Evolutionary conservation across 2,797 vertebrate species (phyloP).

Genomic region (Leptoclinus maculatus): DNA sequence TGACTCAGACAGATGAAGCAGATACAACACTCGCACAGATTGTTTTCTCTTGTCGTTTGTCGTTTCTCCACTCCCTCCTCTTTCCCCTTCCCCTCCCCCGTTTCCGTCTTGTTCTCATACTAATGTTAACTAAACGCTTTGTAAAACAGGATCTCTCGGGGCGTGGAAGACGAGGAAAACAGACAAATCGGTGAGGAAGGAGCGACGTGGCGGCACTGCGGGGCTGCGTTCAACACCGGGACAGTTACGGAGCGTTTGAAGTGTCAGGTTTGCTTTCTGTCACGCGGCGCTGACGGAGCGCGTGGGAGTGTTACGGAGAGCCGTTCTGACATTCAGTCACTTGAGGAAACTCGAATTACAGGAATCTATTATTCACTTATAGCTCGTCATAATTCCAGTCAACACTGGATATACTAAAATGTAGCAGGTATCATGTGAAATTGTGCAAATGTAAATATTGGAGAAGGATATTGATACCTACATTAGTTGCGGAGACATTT

Average conservation of each 20-base stretch:
- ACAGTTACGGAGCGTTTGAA: conserved; percentile 62
- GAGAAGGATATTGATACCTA: not conserved
- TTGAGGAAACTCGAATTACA: conserved; percentile 56
- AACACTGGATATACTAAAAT: conserved; percentile 8
- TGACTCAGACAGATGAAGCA: conserved; percentile 69
- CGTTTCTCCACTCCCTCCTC: not conserved
- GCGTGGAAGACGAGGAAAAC: conserved; percentile 51
- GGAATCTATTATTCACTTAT: conserved; percentile 58
- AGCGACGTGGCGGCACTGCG: conserved; percentile 28
- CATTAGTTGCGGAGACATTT: not conserved
- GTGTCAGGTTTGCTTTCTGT: conserved; percentile 57
- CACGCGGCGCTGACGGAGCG: conserved; percentile 33
- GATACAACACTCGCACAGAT: conserved; percentile 65
- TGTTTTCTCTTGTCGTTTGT: conserved; percentile 67
- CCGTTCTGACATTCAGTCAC: conserved; percentile 54
- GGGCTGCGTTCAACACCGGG: conserved; percentile 44
- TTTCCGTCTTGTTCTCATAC: conserved; percentile 60
- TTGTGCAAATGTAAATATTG: not conserved
- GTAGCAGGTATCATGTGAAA: not conserved
- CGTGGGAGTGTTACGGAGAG: conserved; percentile 37
- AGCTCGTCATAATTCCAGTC: conserved; percentile 31
- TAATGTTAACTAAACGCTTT: conserved; percentile 74
- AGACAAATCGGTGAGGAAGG: conserved; percentile 56
- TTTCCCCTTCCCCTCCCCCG: not conserved
- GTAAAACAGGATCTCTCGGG: conserved; percentile 66